Conservation (phyloP, 2,888 invertebrate species). For the Agrotis clavis region DNA sequence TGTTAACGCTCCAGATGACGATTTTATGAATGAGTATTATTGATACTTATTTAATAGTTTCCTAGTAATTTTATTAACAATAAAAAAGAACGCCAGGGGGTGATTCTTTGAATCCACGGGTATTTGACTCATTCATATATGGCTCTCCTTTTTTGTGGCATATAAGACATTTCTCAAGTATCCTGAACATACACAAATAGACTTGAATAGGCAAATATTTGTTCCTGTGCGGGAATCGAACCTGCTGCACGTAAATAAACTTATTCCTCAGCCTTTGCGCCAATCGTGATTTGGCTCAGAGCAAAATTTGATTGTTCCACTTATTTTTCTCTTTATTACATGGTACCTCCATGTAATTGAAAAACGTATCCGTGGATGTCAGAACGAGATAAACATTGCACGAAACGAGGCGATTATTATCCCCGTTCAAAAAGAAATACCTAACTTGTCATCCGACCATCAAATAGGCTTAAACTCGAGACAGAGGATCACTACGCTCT, state of each 20-base stretch:
- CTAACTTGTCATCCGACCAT: constrained; percentile 67
- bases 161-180: too few relatives aligned
- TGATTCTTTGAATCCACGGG: too few relatives aligned
- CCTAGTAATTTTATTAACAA: not conserved
- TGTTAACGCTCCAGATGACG: not conserved
- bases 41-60: constrained; percentile 2
- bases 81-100: not conserved
- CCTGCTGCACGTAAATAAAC: too few relatives aligned
- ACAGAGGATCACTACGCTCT: constrained; percentile 49
- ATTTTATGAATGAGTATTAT: constrained; percentile 12
- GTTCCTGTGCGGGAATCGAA: too few relatives aligned
- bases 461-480: constrained; percentile 60
- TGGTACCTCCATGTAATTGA: not conserved
- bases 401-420: constrained; percentile 40
- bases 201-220: too few relatives aligned
- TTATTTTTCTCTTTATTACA: not conserved
- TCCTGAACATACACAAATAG: too few relatives aligned
- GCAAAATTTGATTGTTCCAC: not conserved
- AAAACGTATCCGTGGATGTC: constrained; percentile 4
- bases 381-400: constrained; percentile 36
- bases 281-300: too few relatives aligned
- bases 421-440: constrained; percentile 62
- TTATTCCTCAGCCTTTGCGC: too few relatives aligned
- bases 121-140: too few relatives aligned
- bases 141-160: too few relatives aligned